phyloP scores from a whole-genome alignment of 1,140 invertebrate species.

The Bombus superbus region DNA sequence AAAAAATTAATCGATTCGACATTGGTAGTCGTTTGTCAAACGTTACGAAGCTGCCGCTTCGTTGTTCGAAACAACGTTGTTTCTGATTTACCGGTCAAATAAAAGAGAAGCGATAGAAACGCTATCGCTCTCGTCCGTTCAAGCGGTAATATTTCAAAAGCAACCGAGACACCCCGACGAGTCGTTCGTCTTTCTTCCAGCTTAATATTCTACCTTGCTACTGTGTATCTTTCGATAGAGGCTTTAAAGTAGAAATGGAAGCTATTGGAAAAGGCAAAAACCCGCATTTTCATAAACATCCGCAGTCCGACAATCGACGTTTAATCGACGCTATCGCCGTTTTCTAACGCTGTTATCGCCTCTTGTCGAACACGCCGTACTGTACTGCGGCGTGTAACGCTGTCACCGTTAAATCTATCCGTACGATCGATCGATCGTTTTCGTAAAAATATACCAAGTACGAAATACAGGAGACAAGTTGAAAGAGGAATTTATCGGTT shows the following conservation, averaged over 20 bases:
- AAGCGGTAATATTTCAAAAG: no score
- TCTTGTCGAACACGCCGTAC: no score
- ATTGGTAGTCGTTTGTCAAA: background rate
- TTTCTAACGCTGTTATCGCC: no score
- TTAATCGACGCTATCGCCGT: background rate
- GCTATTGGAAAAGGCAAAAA: no score
- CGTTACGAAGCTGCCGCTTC: background rate
- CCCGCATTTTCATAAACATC: background rate
- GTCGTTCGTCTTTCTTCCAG: no score
- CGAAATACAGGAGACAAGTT: background rate
- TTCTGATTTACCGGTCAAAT: background rate
- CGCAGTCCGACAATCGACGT: background rate
- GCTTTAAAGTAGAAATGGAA: no score
- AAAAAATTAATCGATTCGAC: background rate
- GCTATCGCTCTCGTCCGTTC: no score
- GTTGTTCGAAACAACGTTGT: background rate
- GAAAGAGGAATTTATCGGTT: background rate
- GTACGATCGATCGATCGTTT: no score
- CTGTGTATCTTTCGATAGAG: no score
- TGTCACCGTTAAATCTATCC: background rate
- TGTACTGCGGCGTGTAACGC: background rate
- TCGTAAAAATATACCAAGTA: no score
- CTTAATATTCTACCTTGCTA: no score
- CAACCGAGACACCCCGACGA: no score
- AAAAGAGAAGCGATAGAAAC: background rate